A percentile compares a stretch with the other conserved stretches of the same genome.
phyloP scores from a whole-genome alignment of 2,113 vertebrate species.

The Tupaia tana region DNA sequence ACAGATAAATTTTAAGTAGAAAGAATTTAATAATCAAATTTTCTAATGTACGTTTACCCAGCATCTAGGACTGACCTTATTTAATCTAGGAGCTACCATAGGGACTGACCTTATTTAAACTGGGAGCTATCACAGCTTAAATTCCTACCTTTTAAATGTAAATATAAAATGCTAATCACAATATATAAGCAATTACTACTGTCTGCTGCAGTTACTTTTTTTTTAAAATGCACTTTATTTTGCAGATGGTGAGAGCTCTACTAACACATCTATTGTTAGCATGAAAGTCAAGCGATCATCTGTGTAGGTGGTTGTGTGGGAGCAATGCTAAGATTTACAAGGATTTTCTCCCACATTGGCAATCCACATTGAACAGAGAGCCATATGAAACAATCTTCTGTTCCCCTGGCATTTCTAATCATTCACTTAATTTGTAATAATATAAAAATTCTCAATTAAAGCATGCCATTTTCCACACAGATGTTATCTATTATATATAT shows the following conservation, averaged over 20 bases:
- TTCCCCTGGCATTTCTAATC: conserved; percentile 84
- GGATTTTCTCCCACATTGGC: conserved; percentile 87
- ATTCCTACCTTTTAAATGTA: conserved; percentile 66
- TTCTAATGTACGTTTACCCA: conserved; percentile 28
- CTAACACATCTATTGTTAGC: conserved; percentile 89
- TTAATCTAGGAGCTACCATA: background rate
- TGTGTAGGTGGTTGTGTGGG: conserved; percentile 88
- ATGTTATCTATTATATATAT: conserved; percentile 47
- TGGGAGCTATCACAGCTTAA: background rate
- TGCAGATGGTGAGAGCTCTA: conserved; percentile 89
- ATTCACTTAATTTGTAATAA: conserved; percentile 84
- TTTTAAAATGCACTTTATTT: conserved; percentile 85
- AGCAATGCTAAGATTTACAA: conserved; percentile 88
- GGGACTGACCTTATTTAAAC: conserved; percentile 62
- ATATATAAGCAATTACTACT: conserved; percentile 79
- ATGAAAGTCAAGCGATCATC: conserved; percentile 88
- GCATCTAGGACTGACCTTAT: conserved; percentile 21
- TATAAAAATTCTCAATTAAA: conserved; percentile 80
- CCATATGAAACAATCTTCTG: conserved; percentile 85
- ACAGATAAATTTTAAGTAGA: background rate
- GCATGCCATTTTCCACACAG: conserved; percentile 72
- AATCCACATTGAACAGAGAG: conserved; percentile 83
- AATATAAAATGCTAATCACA: conserved; percentile 73
- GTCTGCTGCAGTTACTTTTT: conserved; percentile 76
- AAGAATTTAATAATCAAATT: conserved; percentile 45